phyloP scores from a whole-genome alignment of 2,113 vertebrate species.

The Aspidoscelis tigris region DNA sequence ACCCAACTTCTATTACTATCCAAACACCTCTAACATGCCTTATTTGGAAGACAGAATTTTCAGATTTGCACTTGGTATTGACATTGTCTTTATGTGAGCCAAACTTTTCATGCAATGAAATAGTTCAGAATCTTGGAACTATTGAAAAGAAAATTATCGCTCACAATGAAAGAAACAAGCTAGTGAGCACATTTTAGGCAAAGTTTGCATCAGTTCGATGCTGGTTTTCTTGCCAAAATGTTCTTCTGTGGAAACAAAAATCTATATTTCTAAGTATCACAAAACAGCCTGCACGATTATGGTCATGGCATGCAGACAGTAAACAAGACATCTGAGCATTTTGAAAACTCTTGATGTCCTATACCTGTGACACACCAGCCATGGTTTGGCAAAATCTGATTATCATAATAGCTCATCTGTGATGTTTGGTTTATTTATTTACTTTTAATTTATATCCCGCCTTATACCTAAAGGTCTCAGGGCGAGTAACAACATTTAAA shows the following conservation, averaged over 20 bases:
- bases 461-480: no score
- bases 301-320: not conserved
- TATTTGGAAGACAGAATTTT: not conserved
- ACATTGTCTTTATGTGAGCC: not conserved
- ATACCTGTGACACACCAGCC: not conserved
- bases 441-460: no score
- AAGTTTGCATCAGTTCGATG: not conserved
- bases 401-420: no score
- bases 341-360: not conserved
- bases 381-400: not conserved
- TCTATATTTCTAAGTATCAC: not conserved
- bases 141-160: not conserved
- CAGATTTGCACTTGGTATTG: not conserved
- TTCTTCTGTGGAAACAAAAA: not conserved
- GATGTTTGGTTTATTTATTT: no score
- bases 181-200: not conserved
- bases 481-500: no score
- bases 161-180: not conserved
- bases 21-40: not conserved
- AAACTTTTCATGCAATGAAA: not conserved
- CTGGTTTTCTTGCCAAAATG: not conserved
- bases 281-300: not conserved
- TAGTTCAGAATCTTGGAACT: not conserved
- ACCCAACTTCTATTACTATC: not conserved
- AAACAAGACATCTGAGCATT: not conserved